Percentiles rank a stretch among this genome's conserved stretches.
These are phyloP conservation scores for Pangasianodon gigas DNA, from an alignment of 2,113 vertebrate genomes.

Conservation along the genomic window DNA sequence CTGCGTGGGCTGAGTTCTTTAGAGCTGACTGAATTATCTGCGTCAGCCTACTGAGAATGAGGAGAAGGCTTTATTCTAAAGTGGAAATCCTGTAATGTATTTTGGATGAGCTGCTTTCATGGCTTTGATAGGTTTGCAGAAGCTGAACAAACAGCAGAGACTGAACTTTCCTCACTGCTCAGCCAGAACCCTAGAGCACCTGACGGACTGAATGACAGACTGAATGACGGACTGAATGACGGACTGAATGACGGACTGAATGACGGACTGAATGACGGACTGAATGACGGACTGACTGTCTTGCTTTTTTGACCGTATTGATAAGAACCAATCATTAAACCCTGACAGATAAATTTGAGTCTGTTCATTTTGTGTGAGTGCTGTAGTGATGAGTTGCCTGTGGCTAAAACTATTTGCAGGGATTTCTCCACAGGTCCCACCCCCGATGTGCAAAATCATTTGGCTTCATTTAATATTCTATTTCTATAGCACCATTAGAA, in stretches of 20 bases:
- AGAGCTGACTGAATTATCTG: not conserved
- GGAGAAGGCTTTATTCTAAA: conserved; percentile 37
- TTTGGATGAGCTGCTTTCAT: conserved; percentile 47
- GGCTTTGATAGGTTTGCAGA: conserved; percentile 14
- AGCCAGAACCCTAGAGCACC: conserved; percentile 1
- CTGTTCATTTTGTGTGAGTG: not conserved
- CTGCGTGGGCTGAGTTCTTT: not conserved
- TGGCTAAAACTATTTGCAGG: conserved; percentile 19
- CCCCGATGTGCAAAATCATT: conserved; percentile 22
- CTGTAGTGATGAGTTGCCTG: not conserved
- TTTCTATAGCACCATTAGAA: conserved; percentile 37
- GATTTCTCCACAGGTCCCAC: conserved; percentile 11
- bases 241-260: no score
- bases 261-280: no score
- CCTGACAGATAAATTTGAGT: conserved; percentile 20
- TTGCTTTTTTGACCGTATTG: not conserved
- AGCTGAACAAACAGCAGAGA: conserved; percentile 9
- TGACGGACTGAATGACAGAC: not conserved
- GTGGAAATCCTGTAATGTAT: conserved; percentile 42
- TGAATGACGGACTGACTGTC: not conserved
- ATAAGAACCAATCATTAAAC: conserved; percentile 19
- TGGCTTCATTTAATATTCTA: conserved; percentile 35
- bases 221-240: not conserved
- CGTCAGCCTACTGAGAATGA: not conserved
- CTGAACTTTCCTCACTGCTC: not conserved